A percentile compares a stretch with the other conserved stretches of the same genome.
phyloP scores from a whole-genome alignment of 2,888 invertebrate species.

The Cerastis rubricosa region DNA sequence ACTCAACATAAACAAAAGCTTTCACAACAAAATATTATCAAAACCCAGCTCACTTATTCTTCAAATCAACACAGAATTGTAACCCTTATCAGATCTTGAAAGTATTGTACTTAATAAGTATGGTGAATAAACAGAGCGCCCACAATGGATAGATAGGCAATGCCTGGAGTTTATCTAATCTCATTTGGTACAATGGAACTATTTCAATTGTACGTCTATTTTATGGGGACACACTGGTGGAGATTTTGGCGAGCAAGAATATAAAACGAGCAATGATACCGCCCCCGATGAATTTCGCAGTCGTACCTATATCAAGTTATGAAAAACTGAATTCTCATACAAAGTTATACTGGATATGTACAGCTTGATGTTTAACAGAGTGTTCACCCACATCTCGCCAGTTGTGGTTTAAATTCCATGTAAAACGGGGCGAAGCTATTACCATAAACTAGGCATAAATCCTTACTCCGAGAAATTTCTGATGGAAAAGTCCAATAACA shows the following conservation, averaged over 20 bases:
- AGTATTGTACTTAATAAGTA: slow-evolving; percentile 44
- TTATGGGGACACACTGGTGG: slow-evolving; percentile 24
- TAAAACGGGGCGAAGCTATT: not conserved
- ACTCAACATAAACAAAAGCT: not conserved
- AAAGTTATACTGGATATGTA: no score
- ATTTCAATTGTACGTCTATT: slow-evolving; percentile 70
- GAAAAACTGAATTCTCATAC: no score
- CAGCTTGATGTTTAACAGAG: no score
- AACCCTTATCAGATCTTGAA: slow-evolving; percentile 42
- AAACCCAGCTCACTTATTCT: slow-evolving; percentile 6
- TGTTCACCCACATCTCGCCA: not conserved
- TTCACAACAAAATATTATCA: not conserved
- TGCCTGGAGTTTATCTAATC: slow-evolving; percentile 67
- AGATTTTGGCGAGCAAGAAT: not conserved
- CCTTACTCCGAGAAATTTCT: not conserved
- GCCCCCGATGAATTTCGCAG: no score
- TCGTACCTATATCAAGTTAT: no score
- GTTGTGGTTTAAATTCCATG: not conserved
- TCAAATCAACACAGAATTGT: slow-evolving; percentile 41
- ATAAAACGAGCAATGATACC: no score
- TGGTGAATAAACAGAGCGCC: slow-evolving; percentile 40
- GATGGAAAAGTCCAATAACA: not conserved
- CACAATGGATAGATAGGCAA: slow-evolving; percentile 57
- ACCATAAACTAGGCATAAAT: not conserved
- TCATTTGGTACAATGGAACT: slow-evolving; percentile 70